Evolutionary conservation across 2,888 invertebrate species (phyloP), one percentile per base, ranked within the genome.

Genomic region (Clostera curtula): DNA sequence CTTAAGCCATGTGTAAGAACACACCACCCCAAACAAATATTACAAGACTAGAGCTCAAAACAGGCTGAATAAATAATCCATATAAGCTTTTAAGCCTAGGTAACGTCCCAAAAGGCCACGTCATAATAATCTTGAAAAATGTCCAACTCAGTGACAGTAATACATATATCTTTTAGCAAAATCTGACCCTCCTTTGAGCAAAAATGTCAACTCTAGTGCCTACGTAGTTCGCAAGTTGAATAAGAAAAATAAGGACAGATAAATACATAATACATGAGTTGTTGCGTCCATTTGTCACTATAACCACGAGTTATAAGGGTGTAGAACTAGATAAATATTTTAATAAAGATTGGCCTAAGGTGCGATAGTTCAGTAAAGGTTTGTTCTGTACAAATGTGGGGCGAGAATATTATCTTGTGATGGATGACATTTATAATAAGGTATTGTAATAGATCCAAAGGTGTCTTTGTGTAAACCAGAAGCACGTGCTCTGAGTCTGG

Each of bases 201-300:
- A 27, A 43, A 36, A 29, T 21, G 40, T 39, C 41, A 36, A 35
- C 19, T 39, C 13, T 23, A 37, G 1, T 15, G 11, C 19, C 22
- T 43, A 10, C 11, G 10, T 17, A 25, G 18, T 36, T 14, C 17
- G 28, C n/a, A 29, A 31, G 45, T 41, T 55, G 57, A 51, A 54
- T 49, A 60, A 56, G 56, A 60, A 54, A 56, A 54, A 61, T 59
- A 49, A 45, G 44, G 45, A 34, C 41, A 36, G 21, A 28, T 42
- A 55, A 20, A 53, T 63, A 63, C 58, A 65, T 64, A 64, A 61
- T 43, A 62, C 58, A 66, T 65, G 55, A 58, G 50, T 27, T 35
- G 42, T 31, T 36, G 37, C 22, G 22, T n/a, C 31, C 41, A 50
- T 52, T 52, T 54, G 37, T 53, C 40, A 50, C 30, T 25, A 36